Evolutionary conservation across 2,888 invertebrate genomes (phyloP).

Genomic region (Synanthedon tipuliformis): DNA sequence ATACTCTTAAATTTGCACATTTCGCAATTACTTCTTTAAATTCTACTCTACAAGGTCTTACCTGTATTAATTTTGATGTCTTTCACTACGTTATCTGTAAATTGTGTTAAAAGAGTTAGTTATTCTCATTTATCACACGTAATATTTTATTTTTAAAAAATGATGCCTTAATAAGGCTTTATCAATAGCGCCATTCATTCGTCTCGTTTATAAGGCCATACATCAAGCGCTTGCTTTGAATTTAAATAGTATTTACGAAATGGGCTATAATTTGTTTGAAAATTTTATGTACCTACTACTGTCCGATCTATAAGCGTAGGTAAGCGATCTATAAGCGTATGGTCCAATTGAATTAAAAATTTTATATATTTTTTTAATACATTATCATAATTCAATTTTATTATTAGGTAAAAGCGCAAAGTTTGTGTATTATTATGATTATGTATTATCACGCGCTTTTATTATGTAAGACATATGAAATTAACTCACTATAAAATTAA

Average conservation of each 20-base stretch:
- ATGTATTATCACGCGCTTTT: too few species aligned
- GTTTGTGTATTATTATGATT: too few species aligned
- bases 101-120: constrained; percentile 9
- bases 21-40: constrained; percentile 9
- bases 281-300: constrained; percentile 20
- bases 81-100: too few species aligned
- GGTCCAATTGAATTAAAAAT: background rate
- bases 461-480: too few species aligned
- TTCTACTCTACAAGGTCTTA: too few species aligned
- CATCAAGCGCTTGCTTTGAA: constrained; percentile 31
- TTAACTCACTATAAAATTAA: too few species aligned
- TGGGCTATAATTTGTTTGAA: constrained; percentile 19
- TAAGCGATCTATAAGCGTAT: too few species aligned
- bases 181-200: constrained; percentile 33
- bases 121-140: constrained; percentile 27
- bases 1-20: constrained; percentile 14
- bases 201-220: constrained; percentile 24
- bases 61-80: too few species aligned
- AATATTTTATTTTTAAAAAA: constrained; percentile 22
- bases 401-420: too few species aligned
- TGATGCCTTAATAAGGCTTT: constrained; percentile 30
- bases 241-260: constrained; percentile 38
- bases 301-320: constrained; percentile 6
- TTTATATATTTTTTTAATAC: too few species aligned
- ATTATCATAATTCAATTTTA: too few species aligned